These are phyloP conservation scores for Brachirus orientalis DNA, from an alignment of 2,113 vertebrate genomes.

Conservation along the genomic window DNA sequence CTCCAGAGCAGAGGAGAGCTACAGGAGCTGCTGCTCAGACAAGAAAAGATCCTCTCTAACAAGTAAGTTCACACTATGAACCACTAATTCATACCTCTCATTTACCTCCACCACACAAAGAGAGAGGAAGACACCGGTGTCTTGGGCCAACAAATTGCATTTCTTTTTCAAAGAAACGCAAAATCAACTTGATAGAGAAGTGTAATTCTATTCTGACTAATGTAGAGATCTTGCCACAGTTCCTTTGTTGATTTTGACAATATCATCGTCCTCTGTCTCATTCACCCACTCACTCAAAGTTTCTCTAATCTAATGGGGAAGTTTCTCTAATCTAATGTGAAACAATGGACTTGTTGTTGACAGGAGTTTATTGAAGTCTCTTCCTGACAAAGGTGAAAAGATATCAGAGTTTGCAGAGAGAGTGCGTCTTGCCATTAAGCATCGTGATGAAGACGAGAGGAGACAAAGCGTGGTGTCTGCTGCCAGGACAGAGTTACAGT, in stretches of 20 bases:
- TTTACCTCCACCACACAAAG: neutral
- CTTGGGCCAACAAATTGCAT: no score
- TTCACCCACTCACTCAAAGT: no score
- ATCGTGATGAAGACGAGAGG: constrained; percentile 77
- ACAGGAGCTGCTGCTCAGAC: constrained; percentile 85
- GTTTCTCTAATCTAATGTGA: neutral
- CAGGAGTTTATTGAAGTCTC: constrained; percentile 88
- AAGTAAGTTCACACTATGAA: constrained; percentile 74
- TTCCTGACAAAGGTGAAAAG: constrained; percentile 94
- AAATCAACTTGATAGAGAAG: no score
- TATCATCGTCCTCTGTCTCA: no score
- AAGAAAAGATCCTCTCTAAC: constrained; percentile 88
- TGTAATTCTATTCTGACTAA: no score
- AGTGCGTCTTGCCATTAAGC: constrained; percentile 81
- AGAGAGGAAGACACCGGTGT: no score
- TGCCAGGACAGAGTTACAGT: constrained; percentile 82
- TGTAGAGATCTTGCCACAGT: no score
- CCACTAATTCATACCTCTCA: neutral
- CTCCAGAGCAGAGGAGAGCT: constrained; percentile 84
- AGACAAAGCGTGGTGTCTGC: constrained; percentile 74
- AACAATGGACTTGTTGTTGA: constrained; percentile 33
- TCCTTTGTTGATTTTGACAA: no score
- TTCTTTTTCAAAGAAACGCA: no score
- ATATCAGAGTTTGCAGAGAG: constrained; percentile 84
- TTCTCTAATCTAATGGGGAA: no score